Conservation (phyloP, 2,113 vertebrate species). For the Butorides virescens region DNA sequence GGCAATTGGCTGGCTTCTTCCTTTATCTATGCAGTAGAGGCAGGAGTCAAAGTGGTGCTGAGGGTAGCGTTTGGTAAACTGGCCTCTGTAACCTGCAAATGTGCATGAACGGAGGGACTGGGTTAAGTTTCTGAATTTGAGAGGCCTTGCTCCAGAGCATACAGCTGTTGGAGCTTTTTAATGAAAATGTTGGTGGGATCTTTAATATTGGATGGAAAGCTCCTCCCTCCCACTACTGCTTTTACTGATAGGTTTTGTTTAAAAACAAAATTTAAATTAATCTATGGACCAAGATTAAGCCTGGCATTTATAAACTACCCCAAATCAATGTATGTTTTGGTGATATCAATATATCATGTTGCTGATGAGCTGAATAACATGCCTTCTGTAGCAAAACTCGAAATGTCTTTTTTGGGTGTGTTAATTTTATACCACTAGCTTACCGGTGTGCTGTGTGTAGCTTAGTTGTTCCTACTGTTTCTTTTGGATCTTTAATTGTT, state of each 20-base stretch:
- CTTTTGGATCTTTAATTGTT: neutral
- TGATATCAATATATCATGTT: neutral
- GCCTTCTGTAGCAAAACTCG: neutral
- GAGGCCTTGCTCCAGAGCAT: neutral
- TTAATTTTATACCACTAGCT: neutral
- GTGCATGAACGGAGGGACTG: rapidly evolving
- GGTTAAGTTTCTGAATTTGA: neutral
- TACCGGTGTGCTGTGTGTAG: neutral
- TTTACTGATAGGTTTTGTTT: too few relatives aligned
- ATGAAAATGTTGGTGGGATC: neutral
- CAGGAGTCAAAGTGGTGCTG: neutral
- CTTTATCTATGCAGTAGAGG: neutral
- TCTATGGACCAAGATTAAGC: neutral
- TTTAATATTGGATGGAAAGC: neutral
- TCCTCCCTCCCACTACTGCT: neutral
- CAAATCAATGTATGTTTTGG: neutral
- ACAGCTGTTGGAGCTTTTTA: neutral
- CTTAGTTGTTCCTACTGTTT: neutral
- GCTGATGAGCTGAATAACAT: neutral
- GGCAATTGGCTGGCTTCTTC: rapidly evolving
- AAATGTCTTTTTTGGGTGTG: neutral
- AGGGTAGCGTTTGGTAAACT: neutral
- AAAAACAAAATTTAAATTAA: too few relatives aligned
- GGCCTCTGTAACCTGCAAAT: neutral
- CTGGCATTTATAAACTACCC: neutral